These are phyloP conservation scores for Amphiduros pacificus DNA, from an alignment of 2,888 invertebrate species.

Conservation along the genomic window DNA sequence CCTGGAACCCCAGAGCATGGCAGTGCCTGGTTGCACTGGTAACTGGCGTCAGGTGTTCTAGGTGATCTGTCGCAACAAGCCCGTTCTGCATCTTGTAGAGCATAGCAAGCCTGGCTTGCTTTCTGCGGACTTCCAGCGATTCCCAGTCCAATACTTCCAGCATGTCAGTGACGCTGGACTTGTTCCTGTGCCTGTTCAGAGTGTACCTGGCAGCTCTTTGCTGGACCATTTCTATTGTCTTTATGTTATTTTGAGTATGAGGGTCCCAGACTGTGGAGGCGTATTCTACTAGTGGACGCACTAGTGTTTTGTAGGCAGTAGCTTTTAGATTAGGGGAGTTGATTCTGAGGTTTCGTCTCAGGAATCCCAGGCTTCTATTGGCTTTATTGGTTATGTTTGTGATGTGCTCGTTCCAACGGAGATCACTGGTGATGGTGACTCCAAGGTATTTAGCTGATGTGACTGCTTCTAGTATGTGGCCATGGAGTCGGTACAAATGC, in stretches of 20 bases:
- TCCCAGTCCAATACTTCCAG: not conserved
- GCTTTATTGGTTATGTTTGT: not conserved
- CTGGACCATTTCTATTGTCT: not conserved
- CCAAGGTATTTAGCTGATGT: not conserved
- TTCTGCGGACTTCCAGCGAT: not conserved
- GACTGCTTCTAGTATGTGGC: not conserved
- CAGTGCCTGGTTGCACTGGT: too few relatives aligned
- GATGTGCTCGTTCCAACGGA: not conserved
- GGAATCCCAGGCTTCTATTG: slow-evolving; percentile 1
- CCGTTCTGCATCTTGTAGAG: not conserved
- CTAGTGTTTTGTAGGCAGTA: not conserved
- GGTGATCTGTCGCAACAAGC: too few relatives aligned
- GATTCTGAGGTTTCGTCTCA: not conserved
- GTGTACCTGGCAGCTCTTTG: not conserved
- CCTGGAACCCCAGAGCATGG: too few relatives aligned
- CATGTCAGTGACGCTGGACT: not conserved
- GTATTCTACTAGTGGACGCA: not conserved
- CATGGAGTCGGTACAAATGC: not conserved
- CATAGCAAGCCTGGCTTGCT: not conserved
- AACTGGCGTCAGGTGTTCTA: too few relatives aligned
- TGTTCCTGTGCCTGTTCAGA: not conserved
- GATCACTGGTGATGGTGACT: not conserved
- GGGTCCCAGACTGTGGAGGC: not conserved
- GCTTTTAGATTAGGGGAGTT: not conserved
- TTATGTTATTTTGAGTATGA: not conserved